These are phyloP conservation scores for Bembecia ichneumoniformis DNA, from an alignment of 2,888 invertebrate species.

Conservation along the genomic window DNA sequence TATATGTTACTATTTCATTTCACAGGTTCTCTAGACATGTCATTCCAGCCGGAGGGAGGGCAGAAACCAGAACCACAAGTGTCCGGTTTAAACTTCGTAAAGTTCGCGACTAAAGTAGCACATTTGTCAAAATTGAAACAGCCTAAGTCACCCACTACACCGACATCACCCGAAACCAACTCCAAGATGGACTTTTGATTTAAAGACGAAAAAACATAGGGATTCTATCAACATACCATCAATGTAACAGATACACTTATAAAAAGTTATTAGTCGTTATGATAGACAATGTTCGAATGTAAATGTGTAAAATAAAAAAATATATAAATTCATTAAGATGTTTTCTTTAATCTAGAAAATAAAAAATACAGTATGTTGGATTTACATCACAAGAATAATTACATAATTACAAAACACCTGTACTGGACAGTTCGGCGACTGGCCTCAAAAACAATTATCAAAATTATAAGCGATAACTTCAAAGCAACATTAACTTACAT, in stretches of 20 bases:
- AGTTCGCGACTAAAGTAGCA: conserved; percentile 59
- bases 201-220: background rate
- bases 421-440: conserved; percentile 49
- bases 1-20: background rate
- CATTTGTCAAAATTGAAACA: conserved; percentile 50
- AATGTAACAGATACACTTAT: too few relatives aligned
- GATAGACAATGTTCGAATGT: too few relatives aligned
- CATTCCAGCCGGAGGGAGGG: conserved; percentile 42
- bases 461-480: conserved; percentile 61
- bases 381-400: conserved; percentile 72
- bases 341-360: conserved; percentile 73
- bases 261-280: too few relatives aligned
- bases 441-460: conserved; percentile 59
- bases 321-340: conserved; percentile 44
- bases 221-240: too few relatives aligned
- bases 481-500: conserved; percentile 70
- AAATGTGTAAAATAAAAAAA: conserved; percentile 8
- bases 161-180: conserved; percentile 26
- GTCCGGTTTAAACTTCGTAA: conserved; percentile 53
- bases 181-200: conserved; percentile 49
- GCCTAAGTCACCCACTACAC: conserved; percentile 50
- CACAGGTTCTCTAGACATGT: conserved; percentile 54
- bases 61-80: conserved; percentile 52
- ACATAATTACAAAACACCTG: conserved; percentile 71
- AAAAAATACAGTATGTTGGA: conserved; percentile 72